These are phyloP conservation scores for Caerostris darwini DNA, from an alignment of 1,140 invertebrate species.

Conservation along the genomic window DNA sequence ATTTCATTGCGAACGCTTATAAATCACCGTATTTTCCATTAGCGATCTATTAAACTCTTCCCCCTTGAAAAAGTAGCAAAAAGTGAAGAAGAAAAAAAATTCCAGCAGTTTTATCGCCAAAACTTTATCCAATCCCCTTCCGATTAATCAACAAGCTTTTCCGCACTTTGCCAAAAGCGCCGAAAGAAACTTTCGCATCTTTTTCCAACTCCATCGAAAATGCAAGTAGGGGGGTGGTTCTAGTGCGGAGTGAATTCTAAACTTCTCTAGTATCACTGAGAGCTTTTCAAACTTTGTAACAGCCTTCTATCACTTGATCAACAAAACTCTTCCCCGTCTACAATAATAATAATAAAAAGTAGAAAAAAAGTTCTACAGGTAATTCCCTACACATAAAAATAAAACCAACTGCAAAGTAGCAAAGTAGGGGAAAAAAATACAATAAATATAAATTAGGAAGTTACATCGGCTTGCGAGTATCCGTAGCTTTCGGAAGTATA, in stretches of 20 bases:
- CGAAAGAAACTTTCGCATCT: neutral
- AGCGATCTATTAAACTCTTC: too few relatives aligned
- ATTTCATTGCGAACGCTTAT: too few relatives aligned
- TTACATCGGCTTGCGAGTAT: neutral
- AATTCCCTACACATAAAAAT: constrained; percentile 19
- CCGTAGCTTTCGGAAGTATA: neutral
- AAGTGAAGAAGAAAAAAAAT: neutral
- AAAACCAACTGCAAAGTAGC: neutral
- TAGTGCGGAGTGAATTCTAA: constrained; percentile 3
- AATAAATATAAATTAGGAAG: constrained; percentile 17
- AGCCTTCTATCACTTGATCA: constrained; percentile 31
- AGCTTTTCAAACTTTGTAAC: constrained; percentile 40
- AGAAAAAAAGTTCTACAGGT: neutral
- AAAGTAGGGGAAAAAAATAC: neutral
- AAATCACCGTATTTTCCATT: too few relatives aligned
- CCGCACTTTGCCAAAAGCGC: neutral
- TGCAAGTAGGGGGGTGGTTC: neutral
- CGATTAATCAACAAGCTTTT: constrained; percentile 13
- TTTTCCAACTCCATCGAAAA: neutral
- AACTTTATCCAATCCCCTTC: neutral
- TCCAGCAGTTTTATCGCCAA: neutral
- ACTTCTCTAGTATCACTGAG: constrained; percentile 16
- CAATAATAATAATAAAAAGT: neutral
- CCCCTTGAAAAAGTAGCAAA: neutral
- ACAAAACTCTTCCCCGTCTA: neutral